Evolutionary conservation across 2,113 vertebrate species (phyloP).

Genomic region (Agelaius phoeniceus): DNA sequence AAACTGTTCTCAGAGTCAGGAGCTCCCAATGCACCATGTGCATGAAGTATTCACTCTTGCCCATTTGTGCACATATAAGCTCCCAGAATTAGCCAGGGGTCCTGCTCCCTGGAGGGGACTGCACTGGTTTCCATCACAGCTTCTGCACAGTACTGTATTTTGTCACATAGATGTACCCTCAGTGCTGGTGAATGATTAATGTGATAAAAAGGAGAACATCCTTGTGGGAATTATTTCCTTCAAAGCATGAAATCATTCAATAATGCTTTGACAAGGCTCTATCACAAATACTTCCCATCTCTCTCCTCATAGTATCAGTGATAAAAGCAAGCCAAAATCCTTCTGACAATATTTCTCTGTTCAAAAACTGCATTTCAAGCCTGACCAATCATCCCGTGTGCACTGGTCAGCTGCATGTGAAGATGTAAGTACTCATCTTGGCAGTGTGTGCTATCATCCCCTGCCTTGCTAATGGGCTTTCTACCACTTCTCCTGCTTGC

Average conservation of each 20-base stretch:
- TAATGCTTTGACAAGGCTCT: neutral
- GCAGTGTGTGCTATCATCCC: neutral
- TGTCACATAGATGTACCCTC: neutral
- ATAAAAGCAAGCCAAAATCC: neutral
- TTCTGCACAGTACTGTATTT: neutral
- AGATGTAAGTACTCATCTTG: neutral
- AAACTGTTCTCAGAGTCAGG: neutral
- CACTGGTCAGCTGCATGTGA: neutral
- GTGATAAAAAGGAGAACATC: neutral
- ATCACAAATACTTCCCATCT: neutral
- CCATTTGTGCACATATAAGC: neutral
- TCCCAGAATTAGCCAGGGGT: neutral
- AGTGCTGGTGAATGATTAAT: neutral
- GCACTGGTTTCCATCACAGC: neutral
- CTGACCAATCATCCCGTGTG: accelerated
- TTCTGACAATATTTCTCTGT: neutral
- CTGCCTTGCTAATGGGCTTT: neutral
- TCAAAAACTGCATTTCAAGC: neutral
- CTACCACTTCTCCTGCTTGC: neutral
- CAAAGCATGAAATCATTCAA: neutral
- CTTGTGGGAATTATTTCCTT: neutral
- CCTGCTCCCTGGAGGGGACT: neutral
- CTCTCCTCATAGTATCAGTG: neutral
- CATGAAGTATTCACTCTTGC: neutral
- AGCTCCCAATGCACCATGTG: neutral